Conservation (phyloP, 2,797 vertebrate genomes). For the Scyliorhinus canicula region DNA sequence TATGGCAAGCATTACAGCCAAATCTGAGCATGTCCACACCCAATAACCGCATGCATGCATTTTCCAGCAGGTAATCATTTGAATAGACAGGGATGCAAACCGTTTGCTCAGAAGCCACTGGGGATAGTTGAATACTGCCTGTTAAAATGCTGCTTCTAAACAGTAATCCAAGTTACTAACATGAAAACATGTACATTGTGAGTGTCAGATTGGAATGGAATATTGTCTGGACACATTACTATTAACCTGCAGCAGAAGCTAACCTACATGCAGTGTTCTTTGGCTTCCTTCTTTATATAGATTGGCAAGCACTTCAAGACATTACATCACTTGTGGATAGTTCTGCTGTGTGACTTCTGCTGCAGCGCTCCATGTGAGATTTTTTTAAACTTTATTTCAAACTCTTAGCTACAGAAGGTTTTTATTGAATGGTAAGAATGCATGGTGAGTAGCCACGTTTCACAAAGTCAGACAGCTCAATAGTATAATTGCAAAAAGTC, state of each 20-base stretch:
- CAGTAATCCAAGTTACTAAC: not conserved
- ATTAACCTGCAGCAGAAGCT: not conserved
- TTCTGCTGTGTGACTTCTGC: not conserved
- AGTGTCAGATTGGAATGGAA: not conserved
- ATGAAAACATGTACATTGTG: not conserved
- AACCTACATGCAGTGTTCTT: conserved; percentile 8
- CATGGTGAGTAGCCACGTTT: not conserved
- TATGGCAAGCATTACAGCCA: not conserved
- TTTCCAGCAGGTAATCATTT: conserved; percentile 20
- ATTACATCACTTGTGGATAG: conserved; percentile 24
- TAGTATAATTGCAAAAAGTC: not conserved
- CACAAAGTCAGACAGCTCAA: not conserved
- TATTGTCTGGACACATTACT: not conserved
- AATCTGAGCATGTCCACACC: conserved; percentile 5
- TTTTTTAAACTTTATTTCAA: conserved; percentile 20
- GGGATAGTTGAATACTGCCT: not conserved
- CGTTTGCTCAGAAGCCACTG: not conserved
- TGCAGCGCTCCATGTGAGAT: not conserved
- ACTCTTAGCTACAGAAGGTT: not conserved
- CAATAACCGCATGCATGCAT: not conserved
- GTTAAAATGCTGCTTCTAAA: not conserved
- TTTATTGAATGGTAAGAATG: not conserved
- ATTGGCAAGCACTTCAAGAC: conserved; percentile 16
- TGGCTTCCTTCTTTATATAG: conserved; percentile 15
- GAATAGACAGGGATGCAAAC: not conserved